A percentile compares a stretch with the other conserved stretches of the same genome.
These are phyloP conservation scores for Cepphus grylle DNA, from an alignment of 2,113 vertebrate species.

Conservation along the genomic window DNA sequence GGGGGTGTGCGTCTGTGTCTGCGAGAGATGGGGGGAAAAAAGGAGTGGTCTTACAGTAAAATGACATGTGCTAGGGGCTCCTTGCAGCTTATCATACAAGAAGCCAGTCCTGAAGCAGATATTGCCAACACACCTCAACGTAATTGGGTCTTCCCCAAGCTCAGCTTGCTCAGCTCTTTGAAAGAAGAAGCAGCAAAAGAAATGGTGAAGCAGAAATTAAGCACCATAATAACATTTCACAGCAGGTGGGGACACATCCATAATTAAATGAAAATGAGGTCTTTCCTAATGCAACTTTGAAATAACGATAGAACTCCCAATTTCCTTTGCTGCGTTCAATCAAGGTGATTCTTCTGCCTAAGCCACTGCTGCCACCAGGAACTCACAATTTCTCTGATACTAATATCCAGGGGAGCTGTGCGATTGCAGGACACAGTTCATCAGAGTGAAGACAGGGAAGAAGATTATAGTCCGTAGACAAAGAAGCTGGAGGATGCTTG, in stretches of 20 bases:
- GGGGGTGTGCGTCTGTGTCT: background rate
- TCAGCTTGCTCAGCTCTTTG: background rate
- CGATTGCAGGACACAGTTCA: background rate
- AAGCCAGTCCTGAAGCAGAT: background rate
- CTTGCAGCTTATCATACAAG: background rate
- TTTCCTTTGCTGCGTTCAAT: background rate
- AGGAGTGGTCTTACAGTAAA: background rate
- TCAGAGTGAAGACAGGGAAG: background rate
- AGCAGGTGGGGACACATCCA: background rate
- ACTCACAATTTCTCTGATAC: background rate
- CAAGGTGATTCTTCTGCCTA: background rate
- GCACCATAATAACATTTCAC: background rate
- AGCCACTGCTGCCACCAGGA: background rate
- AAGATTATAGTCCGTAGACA: background rate
- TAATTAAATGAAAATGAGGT: background rate
- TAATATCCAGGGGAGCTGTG: background rate
- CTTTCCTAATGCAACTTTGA: background rate
- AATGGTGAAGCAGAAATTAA: background rate
- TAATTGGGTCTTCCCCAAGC: background rate
- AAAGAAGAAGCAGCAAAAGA: background rate
- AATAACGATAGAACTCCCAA: background rate
- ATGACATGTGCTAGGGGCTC: background rate
- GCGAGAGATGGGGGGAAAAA: accelerated
- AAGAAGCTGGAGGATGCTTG: background rate
- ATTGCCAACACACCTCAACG: background rate